Conservation (phyloP, 2,113 vertebrate genomes). For the Anolis sagrei region DNA sequence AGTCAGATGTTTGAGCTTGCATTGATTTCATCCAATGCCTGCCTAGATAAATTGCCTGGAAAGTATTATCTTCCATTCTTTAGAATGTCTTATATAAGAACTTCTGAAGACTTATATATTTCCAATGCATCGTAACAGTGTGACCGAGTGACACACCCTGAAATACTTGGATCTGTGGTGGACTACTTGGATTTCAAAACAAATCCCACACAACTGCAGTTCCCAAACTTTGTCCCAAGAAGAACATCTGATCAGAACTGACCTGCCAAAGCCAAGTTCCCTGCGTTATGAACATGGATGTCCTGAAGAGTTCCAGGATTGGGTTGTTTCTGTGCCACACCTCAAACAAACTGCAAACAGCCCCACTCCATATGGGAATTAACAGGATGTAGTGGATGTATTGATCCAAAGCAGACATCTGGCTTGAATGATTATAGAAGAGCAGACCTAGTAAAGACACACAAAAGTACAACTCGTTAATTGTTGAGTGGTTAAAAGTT, state of each 20-base stretch:
- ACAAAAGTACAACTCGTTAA: background rate
- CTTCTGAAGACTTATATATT: too few relatives aligned
- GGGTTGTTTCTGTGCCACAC: background rate
- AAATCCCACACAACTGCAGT: background rate
- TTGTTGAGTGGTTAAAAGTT: background rate
- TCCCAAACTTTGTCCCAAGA: too few relatives aligned
- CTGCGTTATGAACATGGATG: background rate
- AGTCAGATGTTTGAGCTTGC: too few relatives aligned
- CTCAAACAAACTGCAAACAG: background rate
- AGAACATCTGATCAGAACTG: background rate
- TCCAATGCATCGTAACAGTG: too few relatives aligned
- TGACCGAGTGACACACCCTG: too few relatives aligned
- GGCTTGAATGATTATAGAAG: background rate
- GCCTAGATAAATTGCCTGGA: too few relatives aligned
- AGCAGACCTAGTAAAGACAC: background rate
- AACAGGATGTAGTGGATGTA: background rate
- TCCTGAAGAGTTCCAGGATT: background rate
- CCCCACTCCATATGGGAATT: background rate
- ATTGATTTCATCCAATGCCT: too few relatives aligned
- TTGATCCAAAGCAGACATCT: background rate
- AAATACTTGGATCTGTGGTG: background rate
- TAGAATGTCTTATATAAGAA: too few relatives aligned
- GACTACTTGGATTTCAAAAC: background rate
- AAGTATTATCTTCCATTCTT: too few relatives aligned
- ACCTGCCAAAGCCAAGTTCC: slow-evolving; percentile 9